Evolutionary conservation across 2,797 vertebrate species (phyloP).

Genomic region (Amblyopsis hoosieri): DNA sequence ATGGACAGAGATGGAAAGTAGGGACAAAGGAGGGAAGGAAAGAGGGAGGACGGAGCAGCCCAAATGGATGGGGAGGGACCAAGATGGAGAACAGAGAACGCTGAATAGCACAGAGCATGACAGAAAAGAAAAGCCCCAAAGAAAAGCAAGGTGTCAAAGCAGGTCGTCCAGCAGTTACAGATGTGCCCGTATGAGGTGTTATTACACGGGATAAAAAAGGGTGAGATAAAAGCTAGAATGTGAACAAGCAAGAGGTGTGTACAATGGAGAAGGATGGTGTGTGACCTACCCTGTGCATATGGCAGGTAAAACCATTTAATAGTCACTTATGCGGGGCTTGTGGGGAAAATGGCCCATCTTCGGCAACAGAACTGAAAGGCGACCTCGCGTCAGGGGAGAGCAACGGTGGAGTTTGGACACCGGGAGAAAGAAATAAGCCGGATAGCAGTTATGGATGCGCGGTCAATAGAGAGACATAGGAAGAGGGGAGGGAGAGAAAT

Average conservation of each 20-base stretch:
- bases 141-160: conserved; percentile 37
- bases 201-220: conserved; percentile 24
- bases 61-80: conserved; percentile 38
- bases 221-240: conserved; percentile 1
- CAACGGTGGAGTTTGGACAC: conserved; percentile 18
- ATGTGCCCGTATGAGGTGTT: conserved; percentile 40
- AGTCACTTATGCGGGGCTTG: not conserved
- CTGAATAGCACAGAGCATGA: conserved; percentile 16
- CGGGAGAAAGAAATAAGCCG: conserved; percentile 45
- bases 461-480: conserved; percentile 61
- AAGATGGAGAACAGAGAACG: conserved; percentile 49
- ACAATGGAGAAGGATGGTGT: conserved; percentile 8
- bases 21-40: conserved; percentile 14
- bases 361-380: conserved; percentile 29
- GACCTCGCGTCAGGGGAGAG: conserved; percentile 27
- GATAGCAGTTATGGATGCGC: conserved; percentile 61
- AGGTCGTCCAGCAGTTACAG: conserved; percentile 41
- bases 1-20: conserved; percentile 15
- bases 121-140: conserved; percentile 28
- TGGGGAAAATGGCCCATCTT: conserved; percentile 11
- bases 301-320: conserved; percentile 19
- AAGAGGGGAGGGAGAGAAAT: conserved; percentile 39
- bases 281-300: conserved; percentile 23
- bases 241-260: not conserved
- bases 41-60: conserved; percentile 13